Base-by-base conservation (phyloP, 2,888 invertebrate species). In the Archaeoteleia sp. region DNA sequence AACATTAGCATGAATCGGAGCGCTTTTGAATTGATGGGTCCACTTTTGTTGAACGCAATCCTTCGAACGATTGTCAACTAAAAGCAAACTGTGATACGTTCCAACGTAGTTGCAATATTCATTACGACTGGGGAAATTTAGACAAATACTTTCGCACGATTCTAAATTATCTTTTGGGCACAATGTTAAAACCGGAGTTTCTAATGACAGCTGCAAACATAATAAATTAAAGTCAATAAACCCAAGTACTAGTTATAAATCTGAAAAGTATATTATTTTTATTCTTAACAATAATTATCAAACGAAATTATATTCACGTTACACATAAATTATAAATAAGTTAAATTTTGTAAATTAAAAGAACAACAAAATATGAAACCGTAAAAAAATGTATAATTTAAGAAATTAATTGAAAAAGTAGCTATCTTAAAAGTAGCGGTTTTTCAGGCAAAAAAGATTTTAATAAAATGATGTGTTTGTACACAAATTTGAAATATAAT, bases 11-110 rank as follows among this genome's bases (percentile, higher is more conserved):
- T 87, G 86, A 0, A 87, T 82, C 0, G 89, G 89, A 1, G 86
- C 77, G 60, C 86, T 86, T 70, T 87, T 86, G 79, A 89, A 87
- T 2, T 88, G 87, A 69, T 90, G 90, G 0, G 87, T 88, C 89
- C 89, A 90, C 61, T 89, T 85, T 70, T 87, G 88, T 2, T 87
- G 76, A 0, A 87, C 74, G 12, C 77, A 74, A n/a, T 73, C 68
- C 12, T 76, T 72, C 6, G 69, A 74, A 20, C 85, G 79, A 39
- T 70, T 77, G 61, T 85, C 85, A 8, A 80, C 74, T 67, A 83
- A 71, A 45, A 84, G 61, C 1, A 82, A 60, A 67, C 72, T 81
- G 48, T 84, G 85, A 71, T 76, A 78, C 20, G 81, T 76, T 10
- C 79, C 82, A 17, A 84, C 14, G 49, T 84, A 85, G 66, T 71